Base-by-base conservation (phyloP, 2,797 vertebrate species). In the Oceanodroma leucorhoa region DNA sequence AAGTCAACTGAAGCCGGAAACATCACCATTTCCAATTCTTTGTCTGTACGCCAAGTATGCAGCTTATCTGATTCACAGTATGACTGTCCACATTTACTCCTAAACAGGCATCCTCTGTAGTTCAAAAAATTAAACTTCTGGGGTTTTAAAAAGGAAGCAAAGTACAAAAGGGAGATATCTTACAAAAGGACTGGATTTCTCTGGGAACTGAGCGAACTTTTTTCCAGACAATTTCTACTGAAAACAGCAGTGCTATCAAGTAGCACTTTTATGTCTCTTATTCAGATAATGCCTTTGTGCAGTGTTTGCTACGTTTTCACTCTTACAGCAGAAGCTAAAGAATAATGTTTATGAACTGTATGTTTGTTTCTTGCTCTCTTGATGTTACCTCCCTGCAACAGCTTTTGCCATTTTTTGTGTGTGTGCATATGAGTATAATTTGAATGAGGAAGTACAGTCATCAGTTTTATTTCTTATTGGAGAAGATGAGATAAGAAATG, bases 61-160 rank as follows among this genome's bases (percentile, higher is more conserved):
- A 86, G 88, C 91, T 95, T 97, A 95, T 94, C 95, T 96, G 93
- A 97, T 94, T 79, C 46, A 77, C 71, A 57, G 82, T 85, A 89
- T 95, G 93, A 96, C 86, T 95, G 73, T 94, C 60, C 86, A 91
- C 94, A 93, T 96, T 94, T 93, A 92, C 67, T 75, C 34, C 91
- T 87, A 69, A 94, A 95, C 79, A 93, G 88, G 43, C 82, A 72
- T 87, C 79, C 90, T 87, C 82, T 96, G 87, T 96, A 64, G 69
- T 85, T 93, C 26, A 77, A 94, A 96, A 93, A 85, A 75, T 29
- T 43, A 65, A 83, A 70, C 41, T 71, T 80, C 48, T 46, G 11
- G 38, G 9, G 43, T 66, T 97, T 92, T 92, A 43, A 83, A 91
- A 96, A 80, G 55, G 54, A 95, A 90, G 61, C 23, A 64, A 69